These are phyloP conservation scores for Oryzaephilus surinamensis DNA, from an alignment of 1,140 invertebrate species.

Conservation along the genomic window DNA sequence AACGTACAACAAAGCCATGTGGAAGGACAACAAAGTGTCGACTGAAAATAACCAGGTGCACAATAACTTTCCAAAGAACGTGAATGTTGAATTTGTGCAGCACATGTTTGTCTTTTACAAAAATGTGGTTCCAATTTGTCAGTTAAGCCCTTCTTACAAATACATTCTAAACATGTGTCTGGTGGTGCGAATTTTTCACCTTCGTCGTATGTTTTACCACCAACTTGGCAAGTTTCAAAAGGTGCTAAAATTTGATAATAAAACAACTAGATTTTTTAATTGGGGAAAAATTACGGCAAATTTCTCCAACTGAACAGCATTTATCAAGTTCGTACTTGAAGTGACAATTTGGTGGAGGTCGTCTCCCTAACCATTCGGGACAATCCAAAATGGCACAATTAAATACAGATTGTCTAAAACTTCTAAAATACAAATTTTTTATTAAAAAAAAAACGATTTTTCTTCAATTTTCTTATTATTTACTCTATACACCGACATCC, in stretches of 20 bases:
- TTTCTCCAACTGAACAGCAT: conserved; percentile 17
- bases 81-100: conserved; percentile 10
- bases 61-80: conserved; percentile 16
- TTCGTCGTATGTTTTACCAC: conserved; percentile 16
- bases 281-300: conserved; percentile 11
- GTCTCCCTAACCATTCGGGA: conserved; percentile 14
- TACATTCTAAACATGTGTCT: conserved; percentile 19
- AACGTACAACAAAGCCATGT: conserved; percentile 6
- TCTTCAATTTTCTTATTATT: neutral
- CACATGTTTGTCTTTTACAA: conserved; percentile 17
- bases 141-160: conserved; percentile 23
- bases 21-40: conserved; percentile 6
- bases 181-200: conserved; percentile 20
- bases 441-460: conserved; percentile 1
- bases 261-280: neutral
- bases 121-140: conserved; percentile 17
- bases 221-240: conserved; percentile 19
- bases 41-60: conserved; percentile 15
- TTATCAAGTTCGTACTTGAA: conserved; percentile 17
- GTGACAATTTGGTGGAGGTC: conserved; percentile 13
- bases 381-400: conserved; percentile 17
- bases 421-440: conserved; percentile 4
- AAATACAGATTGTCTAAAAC: conserved; percentile 8
- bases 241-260: conserved; percentile 6
- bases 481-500: conserved; percentile 17